Evolutionary conservation across 53 echinoderm and acorn worm genomes (phyloP).

Genomic region (Luidia sarsii): DNA sequence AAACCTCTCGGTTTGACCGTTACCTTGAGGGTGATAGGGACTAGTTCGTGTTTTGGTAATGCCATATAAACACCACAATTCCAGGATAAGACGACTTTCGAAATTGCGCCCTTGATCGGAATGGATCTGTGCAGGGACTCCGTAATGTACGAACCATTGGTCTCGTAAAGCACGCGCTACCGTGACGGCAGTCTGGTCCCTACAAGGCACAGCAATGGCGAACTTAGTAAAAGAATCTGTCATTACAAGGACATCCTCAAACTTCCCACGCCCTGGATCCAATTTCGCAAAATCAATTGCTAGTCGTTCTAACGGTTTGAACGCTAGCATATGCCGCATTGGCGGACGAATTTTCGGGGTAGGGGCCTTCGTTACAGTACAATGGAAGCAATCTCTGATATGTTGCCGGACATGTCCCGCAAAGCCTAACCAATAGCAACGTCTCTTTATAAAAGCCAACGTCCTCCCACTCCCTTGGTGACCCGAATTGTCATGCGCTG

Average conservation of each 20-base stretch:
- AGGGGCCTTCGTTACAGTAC: conserved; percentile 33
- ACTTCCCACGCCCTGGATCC: conserved; percentile 40
- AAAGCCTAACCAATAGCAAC: conserved; percentile 66
- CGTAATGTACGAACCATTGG: conserved; percentile 44
- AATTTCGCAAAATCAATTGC: conserved; percentile 64
- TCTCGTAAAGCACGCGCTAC: conserved; percentile 32
- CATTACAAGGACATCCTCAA: conserved; percentile 56
- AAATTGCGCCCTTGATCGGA: conserved; percentile 54
- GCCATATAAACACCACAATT: conserved; percentile 39
- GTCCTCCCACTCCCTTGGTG: conserved; percentile 63
- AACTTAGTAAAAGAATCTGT: conserved; percentile 64
- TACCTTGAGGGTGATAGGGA: conserved; percentile 43
- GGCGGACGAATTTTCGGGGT: conserved; percentile 46
- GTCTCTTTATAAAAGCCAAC: background rate
- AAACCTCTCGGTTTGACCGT: too few species aligned
- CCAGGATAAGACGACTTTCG: conserved; percentile 32
- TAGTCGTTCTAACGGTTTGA: conserved; percentile 48
- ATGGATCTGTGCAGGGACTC: conserved; percentile 36
- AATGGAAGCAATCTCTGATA: conserved; percentile 49
- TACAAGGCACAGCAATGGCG: conserved; percentile 46
- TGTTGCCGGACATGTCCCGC: conserved; percentile 17
- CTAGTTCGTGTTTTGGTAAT: conserved; percentile 47
- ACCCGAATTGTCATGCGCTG: conserved; percentile 52
- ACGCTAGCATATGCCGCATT: conserved; percentile 52
- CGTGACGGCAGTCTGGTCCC: conserved; percentile 31